A percentile compares a stretch with the other conserved stretches of the same genome.
Conservation (phyloP, 2,113 vertebrate genomes). For the Chaetorhynchus papuensis region DNA sequence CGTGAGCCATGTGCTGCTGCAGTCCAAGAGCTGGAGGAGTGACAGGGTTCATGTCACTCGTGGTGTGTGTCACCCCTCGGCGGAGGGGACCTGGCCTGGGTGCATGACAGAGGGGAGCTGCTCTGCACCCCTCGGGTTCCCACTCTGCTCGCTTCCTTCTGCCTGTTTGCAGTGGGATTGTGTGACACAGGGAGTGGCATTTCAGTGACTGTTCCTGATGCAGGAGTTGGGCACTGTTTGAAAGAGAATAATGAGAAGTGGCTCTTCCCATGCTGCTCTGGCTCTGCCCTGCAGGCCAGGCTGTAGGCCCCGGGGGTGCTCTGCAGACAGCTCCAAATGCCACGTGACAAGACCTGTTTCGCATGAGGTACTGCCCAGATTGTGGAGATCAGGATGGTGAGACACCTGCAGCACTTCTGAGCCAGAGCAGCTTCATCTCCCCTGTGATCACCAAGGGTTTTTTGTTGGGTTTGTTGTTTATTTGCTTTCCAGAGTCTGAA, state of each 20-base stretch:
- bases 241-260: neutral
- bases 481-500: neutral
- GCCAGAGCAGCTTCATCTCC: neutral
- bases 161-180: neutral
- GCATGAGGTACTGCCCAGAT: neutral
- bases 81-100: accelerated
- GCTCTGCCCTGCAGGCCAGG: accelerated
- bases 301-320: neutral
- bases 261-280: accelerated
- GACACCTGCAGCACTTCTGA: neutral
- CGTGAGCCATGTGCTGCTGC: neutral
- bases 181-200: neutral
- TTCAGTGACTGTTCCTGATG: neutral
- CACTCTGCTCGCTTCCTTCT: accelerated
- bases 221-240: neutral
- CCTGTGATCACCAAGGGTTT: neutral
- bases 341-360: accelerated
- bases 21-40: neutral
- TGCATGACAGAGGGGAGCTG: neutral
- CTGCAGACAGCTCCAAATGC: neutral
- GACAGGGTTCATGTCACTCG: accelerated
- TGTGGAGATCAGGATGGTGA: neutral
- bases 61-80: neutral
- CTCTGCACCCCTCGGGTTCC: accelerated
- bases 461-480: neutral